phyloP scores from a whole-genome alignment of 2,888 invertebrate species.

The Pegoplata infirma region DNA sequence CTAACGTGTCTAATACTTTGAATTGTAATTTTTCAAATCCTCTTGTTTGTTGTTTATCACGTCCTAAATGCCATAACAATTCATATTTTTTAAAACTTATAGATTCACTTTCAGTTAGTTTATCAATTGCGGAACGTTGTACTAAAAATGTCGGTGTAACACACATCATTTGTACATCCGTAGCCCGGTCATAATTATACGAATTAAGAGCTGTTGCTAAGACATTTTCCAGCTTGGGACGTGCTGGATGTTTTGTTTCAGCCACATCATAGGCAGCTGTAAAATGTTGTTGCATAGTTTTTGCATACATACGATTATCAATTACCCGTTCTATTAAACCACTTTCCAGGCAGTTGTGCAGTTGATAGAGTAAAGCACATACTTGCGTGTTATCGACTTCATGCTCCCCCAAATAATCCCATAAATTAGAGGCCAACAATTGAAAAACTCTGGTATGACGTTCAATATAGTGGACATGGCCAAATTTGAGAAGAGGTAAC shows the following conservation, averaged over 20 bases:
- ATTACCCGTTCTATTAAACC: conserved; percentile 85
- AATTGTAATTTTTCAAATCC: conserved; percentile 82
- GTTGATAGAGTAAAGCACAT: conserved; percentile 85
- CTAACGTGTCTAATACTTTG: conserved; percentile 80
- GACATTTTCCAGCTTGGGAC: conserved; percentile 26
- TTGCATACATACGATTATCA: conserved; percentile 78
- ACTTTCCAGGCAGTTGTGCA: conserved; percentile 84
- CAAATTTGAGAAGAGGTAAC: conserved; percentile 83
- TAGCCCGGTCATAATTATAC: conserved; percentile 74
- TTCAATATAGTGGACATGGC: conserved; percentile 83
- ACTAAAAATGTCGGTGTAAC: conserved; percentile 69
- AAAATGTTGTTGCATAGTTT: conserved; percentile 71
- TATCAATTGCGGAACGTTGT: conserved; percentile 67
- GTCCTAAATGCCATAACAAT: conserved; percentile 86
- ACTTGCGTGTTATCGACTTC: conserved; percentile 75
- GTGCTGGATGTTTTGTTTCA: conserved; percentile 28
- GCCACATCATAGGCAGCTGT: conserved; percentile 60
- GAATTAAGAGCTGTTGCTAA: conserved; percentile 65
- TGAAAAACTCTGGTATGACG: conserved; percentile 84
- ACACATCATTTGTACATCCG: conserved; percentile 75
- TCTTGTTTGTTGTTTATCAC: conserved; percentile 81
- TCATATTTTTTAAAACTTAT: conserved; percentile 77
- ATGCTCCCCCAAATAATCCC: conserved; percentile 82
- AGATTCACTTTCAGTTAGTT: conserved; percentile 75
- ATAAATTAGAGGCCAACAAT: conserved; percentile 83